These are phyloP conservation scores for Herpetotheres cachinnans DNA, from an alignment of 2,113 vertebrate species.

Conservation along the genomic window DNA sequence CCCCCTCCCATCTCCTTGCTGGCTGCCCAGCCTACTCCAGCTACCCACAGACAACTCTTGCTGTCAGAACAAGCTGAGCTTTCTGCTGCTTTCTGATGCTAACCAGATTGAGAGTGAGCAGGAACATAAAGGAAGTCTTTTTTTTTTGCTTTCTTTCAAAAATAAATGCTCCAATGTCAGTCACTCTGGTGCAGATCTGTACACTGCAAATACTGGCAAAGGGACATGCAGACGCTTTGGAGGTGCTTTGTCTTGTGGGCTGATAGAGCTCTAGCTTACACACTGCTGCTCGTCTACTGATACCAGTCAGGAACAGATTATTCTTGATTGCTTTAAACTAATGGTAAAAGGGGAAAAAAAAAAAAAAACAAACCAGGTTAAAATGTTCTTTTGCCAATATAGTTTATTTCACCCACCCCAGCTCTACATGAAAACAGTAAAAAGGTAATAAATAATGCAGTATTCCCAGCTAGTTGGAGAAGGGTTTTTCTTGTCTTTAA, in stretches of 20 bases:
- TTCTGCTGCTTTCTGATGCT: neutral
- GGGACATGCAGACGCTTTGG: neutral
- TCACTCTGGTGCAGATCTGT: neutral
- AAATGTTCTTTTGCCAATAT: neutral
- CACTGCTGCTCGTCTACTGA: neutral
- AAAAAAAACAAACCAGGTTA: neutral
- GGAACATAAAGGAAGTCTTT: neutral
- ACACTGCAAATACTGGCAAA: neutral
- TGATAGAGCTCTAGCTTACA: neutral
- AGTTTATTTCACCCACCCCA: neutral
- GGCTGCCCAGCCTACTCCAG: neutral
- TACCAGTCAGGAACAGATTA: neutral
- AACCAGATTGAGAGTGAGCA: neutral
- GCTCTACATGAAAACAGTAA: neutral
- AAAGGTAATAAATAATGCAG: neutral
- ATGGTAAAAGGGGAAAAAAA: neutral
- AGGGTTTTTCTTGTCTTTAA: neutral
- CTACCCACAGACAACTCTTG: neutral
- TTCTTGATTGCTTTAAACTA: neutral
- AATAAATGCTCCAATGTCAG: rapidly evolving
- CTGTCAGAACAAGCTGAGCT: neutral
- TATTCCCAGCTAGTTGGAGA: neutral
- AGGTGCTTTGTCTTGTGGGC: neutral
- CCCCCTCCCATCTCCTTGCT: neutral
- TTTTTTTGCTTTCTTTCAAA: neutral